A percentile compares a stretch with the other conserved stretches of the same genome.
phyloP scores from a whole-genome alignment of 2,113 vertebrate species.

The Glaucomys volans region DNA sequence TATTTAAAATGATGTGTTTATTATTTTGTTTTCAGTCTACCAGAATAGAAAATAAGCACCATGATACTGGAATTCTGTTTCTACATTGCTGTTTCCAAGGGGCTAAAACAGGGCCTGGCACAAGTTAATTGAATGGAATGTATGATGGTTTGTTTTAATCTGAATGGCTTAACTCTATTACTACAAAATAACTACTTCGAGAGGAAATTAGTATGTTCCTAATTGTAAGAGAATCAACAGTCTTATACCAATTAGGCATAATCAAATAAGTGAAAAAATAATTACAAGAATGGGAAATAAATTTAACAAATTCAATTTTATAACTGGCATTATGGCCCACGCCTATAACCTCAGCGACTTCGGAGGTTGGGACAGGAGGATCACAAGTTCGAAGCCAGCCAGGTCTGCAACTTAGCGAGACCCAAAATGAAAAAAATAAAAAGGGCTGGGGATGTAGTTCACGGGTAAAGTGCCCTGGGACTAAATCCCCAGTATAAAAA shows the following conservation, averaged over 20 bases:
- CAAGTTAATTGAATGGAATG: not conserved
- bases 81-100: not conserved
- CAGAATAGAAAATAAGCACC: slow-evolving; percentile 19
- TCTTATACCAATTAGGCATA: not conserved
- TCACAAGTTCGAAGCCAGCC: too few species aligned
- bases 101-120: not conserved
- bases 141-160: not conserved
- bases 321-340: too few species aligned
- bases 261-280: not conserved
- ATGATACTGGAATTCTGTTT: not conserved
- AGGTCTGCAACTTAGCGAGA: too few species aligned
- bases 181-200: not conserved
- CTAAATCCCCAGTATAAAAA: too few species aligned
- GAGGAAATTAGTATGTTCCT: not conserved
- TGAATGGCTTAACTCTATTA: not conserved
- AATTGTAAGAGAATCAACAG: slow-evolving; percentile 16
- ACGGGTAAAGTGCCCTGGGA: too few species aligned
- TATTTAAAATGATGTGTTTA: not conserved
- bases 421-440: too few species aligned
- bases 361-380: too few species aligned
- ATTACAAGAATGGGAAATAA: slow-evolving; percentile 15
- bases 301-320: not conserved
- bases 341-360: too few species aligned
- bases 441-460: too few species aligned
- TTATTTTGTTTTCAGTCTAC: not conserved